Conservation (phyloP, 2,888 invertebrate species). For the Physocephala rufipes region DNA sequence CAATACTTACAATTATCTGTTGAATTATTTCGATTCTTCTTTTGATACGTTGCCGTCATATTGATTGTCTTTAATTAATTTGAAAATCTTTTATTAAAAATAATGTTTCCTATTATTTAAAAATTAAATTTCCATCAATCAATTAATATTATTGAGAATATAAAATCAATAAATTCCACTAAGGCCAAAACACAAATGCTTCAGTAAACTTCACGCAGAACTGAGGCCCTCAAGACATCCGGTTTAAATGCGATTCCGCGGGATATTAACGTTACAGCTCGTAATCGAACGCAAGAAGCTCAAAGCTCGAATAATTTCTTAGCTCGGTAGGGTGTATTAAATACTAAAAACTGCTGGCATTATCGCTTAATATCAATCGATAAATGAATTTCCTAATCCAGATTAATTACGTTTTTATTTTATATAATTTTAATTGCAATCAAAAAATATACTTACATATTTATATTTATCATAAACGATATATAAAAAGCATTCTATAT, state of each 20-base stretch:
- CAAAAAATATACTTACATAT: not conserved
- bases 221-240: slow-evolving; percentile 28
- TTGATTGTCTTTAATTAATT: slow-evolving; percentile 7
- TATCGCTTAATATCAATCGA: no score
- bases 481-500: not conserved
- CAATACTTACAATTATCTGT: slow-evolving; percentile 38
- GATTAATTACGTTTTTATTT: no score
- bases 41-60: slow-evolving; percentile 27
- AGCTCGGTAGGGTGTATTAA: no score
- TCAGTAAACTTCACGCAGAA: slow-evolving; percentile 45
- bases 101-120: slow-evolving; percentile 34
- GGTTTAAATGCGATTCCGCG: slow-evolving; percentile 5
- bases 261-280: slow-evolving; percentile 42
- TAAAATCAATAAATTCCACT: not conserved
- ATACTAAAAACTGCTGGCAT: no score
- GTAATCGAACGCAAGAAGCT: slow-evolving; percentile 38
- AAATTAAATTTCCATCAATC: slow-evolving; percentile 21
- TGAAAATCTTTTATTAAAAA: slow-evolving; percentile 31
- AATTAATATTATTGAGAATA: slow-evolving; percentile 9
- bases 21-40: slow-evolving; percentile 24
- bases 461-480: not conserved
- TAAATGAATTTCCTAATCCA: no score
- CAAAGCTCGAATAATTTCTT: not conserved
- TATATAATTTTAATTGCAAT: slow-evolving; percentile 31
- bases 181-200: slow-evolving; percentile 51